Conservation (phyloP, 2,888 invertebrate genomes). For the Conomelus anceps region DNA sequence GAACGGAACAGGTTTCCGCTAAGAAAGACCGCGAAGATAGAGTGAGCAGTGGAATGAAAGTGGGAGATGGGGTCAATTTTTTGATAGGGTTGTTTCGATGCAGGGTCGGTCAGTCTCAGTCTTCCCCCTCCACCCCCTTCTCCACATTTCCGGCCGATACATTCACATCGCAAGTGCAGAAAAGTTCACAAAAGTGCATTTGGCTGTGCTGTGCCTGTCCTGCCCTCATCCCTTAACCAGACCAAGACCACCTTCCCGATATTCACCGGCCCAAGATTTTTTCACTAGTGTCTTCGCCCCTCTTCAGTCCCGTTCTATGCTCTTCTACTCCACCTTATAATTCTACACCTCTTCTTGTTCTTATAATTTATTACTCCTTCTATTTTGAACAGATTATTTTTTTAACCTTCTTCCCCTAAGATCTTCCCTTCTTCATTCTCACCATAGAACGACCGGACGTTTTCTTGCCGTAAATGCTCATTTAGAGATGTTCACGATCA, state of each 20-base stretch:
- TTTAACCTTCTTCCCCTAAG: neutral
- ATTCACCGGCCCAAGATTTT: neutral
- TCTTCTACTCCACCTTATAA: neutral
- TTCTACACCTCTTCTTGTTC: neutral
- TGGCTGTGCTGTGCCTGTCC: neutral
- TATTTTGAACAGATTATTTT: neutral
- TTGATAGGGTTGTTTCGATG: neutral
- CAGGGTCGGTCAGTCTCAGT: neutral
- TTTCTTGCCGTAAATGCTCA: neutral
- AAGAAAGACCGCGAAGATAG: neutral
- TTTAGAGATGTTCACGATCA: neutral
- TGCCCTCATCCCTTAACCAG: neutral
- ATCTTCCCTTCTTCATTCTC: neutral
- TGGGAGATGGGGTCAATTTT: neutral
- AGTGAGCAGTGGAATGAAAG: neutral
- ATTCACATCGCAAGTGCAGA: neutral
- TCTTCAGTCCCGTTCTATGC: neutral
- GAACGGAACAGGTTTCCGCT: neutral
- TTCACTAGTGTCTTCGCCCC: neutral
- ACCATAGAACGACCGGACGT: neutral
- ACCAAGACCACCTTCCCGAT: neutral
- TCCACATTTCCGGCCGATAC: neutral
- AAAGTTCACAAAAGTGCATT: neutral
- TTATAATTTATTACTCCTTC: neutral
- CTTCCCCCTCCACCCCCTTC: neutral